A percentile compares a stretch with the other conserved stretches of the same genome.
Conservation (phyloP, 1,140 invertebrate genomes). For the Pemphigus obesinymphae region DNA sequence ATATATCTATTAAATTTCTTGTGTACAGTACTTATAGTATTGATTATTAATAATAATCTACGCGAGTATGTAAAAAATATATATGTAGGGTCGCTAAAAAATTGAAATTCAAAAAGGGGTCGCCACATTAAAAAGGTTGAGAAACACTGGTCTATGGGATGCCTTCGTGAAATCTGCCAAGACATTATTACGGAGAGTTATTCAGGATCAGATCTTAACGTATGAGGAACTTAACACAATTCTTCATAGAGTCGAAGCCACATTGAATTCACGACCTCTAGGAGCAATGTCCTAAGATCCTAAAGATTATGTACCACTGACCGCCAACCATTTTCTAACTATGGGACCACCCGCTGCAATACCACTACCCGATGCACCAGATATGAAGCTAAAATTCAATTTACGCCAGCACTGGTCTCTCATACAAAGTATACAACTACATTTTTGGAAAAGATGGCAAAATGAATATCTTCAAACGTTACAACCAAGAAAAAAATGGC, state of each 20-base stretch:
- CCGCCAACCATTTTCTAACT: constrained; percentile 49
- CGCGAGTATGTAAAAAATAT: no score
- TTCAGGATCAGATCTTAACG: not conserved
- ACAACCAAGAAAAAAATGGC: constrained; percentile 25
- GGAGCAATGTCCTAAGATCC: constrained; percentile 36
- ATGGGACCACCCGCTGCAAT: constrained; percentile 27
- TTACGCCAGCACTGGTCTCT: not conserved
- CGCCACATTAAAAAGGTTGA: no score
- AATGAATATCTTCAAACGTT: constrained; percentile 13
- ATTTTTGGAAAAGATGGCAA: constrained; percentile 16
- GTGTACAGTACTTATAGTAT: no score
- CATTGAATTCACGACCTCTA: not conserved
- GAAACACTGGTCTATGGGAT: no score
- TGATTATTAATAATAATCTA: no score
- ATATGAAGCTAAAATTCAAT: constrained; percentile 19
- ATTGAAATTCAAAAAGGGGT: no score
- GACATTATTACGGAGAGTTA: constrained; percentile 3
- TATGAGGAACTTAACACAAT: no score
- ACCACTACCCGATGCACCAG: constrained; percentile 19
- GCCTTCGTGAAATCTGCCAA: not conserved
- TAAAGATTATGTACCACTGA: constrained; percentile 42
- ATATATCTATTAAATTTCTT: no score
- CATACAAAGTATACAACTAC: not conserved
- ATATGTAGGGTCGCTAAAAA: no score
- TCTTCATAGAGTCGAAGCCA: not conserved